Evolutionary conservation across 2,888 invertebrate species (phyloP), one percentile per base, ranked within the genome.

Genomic region (Cheilosia variabilis): DNA sequence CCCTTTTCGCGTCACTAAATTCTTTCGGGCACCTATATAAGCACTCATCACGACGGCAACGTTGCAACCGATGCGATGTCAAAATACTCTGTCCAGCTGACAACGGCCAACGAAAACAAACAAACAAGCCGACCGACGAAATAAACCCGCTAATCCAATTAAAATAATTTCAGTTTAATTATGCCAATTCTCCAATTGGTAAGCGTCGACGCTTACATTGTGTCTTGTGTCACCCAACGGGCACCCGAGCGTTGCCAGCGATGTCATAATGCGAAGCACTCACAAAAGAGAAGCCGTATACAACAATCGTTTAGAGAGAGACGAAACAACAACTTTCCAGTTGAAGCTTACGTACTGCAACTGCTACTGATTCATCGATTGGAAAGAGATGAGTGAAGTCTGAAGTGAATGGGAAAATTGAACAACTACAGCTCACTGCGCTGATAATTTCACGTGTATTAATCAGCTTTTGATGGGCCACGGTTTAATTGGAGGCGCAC

Each of bases 161-260:
- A 84, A 84, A 84, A 79, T 79, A 84, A 79, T 84, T 84, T 66
- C 65, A 76, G 79, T 84, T 84, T 75, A 84, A 84, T 79, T 84
- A 84, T 84, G 84, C 80, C 66, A 84, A 71, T 53, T 79, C 50
- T 75, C 17, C 60, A 65, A 71, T 69, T 79, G 75, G 57, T 65
- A 63, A 69, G 47, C 47, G 62, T 62, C 24, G 66, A 17, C 75
- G 60, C 47, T 65, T 52, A 78, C 78, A 83, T 50, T 65, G 50
- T 73, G 62, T 53, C 63, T 55, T 69, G 55, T 73, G 68, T 58
- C 73, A 68, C 24, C 66, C 79, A 55, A 19, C 55, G 50, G n/a
- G 27, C 66, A 52, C 37, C n/a, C n/a, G n/a, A n/a, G n/a, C n/a
- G n/a, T n/a, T n/a, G n/a, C 45, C 58, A 41, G 24, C 41, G 65